Base-by-base conservation (phyloP, 64 coral and sea anemone genomes). In the Platygyra sinensis region DNA sequence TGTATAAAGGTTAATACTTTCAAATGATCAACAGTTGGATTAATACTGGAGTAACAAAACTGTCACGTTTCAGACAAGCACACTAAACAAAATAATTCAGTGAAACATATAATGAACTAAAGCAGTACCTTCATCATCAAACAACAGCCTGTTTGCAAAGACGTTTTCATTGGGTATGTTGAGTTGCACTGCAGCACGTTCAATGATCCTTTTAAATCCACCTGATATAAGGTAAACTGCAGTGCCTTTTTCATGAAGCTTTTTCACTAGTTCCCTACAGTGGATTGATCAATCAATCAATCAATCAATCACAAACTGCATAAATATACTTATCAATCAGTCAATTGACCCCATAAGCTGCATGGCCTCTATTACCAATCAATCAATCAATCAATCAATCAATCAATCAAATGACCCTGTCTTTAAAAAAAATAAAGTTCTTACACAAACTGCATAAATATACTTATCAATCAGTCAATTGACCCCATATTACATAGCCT, bases 201-300 rank as follows among this genome's bases (percentile, higher is more conserved):
- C 83, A 30, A 95, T 95, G 19, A 99, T 69, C 10, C 78, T 54
- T 30, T 33, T 78, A 69, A 99, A 99, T 18, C 97, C 97, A 78
- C 97, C 97, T 76, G 94, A 96, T 55, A 99, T 72, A 50, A 99
- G 88, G 80, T 96, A 96, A 78, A 99, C 91, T 51, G 77, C 33
- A 74, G 88, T 90, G 4, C 91, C 94, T 79, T 46, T 75, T 2
- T 86, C 72, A 18, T 89, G 72, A 59, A 99, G 84, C 32, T 22
- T 27, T 19, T 60, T 60, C 33, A 99, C 86, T 59, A 99, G 78
- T 24, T 99, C 91, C 22, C 73, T 95, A 46, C 4, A 95, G 73
- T 61, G n/a, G 12, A 30, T n/a, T n/a, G n/a, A n/a, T n/a, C n/a
- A n/a, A n/a, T n/a, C n/a, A n/a, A n/a, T n/a, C n/a, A n/a, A n/a